Evolutionary conservation across 2,888 invertebrate species (phyloP).

Genomic region (Tetranychus piercei): DNA sequence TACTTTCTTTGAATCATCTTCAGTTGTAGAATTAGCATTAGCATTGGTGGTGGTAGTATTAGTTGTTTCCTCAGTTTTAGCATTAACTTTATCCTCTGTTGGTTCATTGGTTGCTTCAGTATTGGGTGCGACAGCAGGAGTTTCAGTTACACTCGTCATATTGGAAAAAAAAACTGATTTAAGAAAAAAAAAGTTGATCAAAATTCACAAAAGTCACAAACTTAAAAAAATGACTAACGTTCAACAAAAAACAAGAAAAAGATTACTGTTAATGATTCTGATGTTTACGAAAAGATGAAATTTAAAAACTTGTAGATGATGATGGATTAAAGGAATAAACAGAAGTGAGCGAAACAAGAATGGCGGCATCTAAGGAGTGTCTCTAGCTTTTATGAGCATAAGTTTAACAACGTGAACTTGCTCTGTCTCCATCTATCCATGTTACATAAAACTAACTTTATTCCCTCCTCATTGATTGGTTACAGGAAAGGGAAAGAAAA

Average conservation of each 20-base stretch:
- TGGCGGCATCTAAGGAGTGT: neutral
- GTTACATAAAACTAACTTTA: neutral
- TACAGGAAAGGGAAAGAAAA: too few species aligned
- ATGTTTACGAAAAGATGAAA: too few species aligned
- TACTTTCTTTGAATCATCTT: neutral
- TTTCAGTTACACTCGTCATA: neutral
- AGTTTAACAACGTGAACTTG: neutral
- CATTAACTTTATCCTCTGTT: neutral
- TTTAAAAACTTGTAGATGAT: too few species aligned
- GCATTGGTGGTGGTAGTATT: neutral
- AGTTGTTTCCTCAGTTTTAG: neutral
- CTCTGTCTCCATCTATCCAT: neutral
- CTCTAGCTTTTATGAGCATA: neutral
- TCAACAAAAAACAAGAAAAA: too few species aligned
- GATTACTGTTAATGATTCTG: too few species aligned
- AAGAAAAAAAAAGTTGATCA: neutral
- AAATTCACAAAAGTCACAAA: neutral
- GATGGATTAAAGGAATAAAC: slow-evolving; percentile 38
- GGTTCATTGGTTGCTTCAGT: too few species aligned
- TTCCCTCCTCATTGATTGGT: too few species aligned
- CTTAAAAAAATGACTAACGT: too few species aligned
- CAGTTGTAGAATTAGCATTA: neutral
- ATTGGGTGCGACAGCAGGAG: neutral
- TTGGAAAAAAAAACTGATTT: neutral
- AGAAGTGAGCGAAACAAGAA: slow-evolving; percentile 35